Evolutionary conservation across 2,888 invertebrate species (phyloP).

Genomic region (Dysmachus trigonus): DNA sequence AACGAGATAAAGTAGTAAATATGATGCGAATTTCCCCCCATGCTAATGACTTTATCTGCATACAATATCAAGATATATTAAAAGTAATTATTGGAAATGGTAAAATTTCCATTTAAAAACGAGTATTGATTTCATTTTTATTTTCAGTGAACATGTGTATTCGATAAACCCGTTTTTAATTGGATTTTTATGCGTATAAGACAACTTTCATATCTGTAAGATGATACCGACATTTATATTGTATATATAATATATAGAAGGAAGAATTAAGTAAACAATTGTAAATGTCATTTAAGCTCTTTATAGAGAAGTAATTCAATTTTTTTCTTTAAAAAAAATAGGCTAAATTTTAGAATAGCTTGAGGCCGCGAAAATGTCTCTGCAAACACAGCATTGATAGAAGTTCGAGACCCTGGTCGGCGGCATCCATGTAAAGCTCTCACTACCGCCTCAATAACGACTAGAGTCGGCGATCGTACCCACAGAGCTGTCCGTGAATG

Average conservation of each 20-base stretch:
- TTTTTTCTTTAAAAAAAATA: too few species aligned
- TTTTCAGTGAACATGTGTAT: not conserved
- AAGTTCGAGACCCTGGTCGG: too few species aligned
- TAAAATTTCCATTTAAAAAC: not conserved
- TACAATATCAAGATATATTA: not conserved
- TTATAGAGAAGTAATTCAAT: not conserved
- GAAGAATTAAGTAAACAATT: not conserved
- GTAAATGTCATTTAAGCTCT: not conserved
- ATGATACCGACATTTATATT: not conserved
- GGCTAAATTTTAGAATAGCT: too few species aligned
- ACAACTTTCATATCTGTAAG: not conserved
- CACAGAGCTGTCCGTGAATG: too few species aligned
- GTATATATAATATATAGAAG: not conserved
- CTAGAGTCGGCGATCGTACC: too few species aligned
- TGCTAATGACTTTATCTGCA: not conserved
- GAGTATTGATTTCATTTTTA: not conserved
- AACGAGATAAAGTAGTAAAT: not conserved
- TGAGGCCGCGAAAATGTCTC: too few species aligned
- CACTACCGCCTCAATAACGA: too few species aligned
- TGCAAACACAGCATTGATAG: too few species aligned
- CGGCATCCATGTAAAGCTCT: too few species aligned
- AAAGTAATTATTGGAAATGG: not conserved
- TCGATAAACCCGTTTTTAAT: not conserved
- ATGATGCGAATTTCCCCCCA: not conserved
- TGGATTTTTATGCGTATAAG: not conserved